Evolutionary conservation across 1,140 invertebrate species (phyloP), one percentile per base, ranked within the genome.

Genomic region (Drosophila ananassae): DNA sequence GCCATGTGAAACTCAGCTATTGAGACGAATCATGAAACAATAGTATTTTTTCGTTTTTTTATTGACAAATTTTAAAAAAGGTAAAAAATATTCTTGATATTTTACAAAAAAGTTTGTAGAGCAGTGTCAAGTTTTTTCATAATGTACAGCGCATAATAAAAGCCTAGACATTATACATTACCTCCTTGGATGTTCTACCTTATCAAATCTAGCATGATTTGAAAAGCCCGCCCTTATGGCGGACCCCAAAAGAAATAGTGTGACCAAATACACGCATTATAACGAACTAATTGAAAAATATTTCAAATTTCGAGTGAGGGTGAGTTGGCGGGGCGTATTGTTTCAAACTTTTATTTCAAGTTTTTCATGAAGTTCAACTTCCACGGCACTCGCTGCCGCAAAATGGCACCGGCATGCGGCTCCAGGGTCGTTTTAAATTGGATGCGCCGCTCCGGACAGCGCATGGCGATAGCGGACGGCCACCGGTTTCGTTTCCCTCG

Each of bases 331-430:
- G n/a, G 37, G 79, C 50, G 50, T 60, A 37, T 32, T 48, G 30
- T 53, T 59, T 83, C 75, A 72, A 60, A 37, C 62, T 67, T 62
- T 44, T 5, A 44, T 44, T 59, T 83, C 75, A 75, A 62, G 47
- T 66, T 71, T 71, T 37, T 4, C 51, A 67, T 60, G 39, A 53
- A 6, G n/a, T 66, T 59, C 47, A 55, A 63, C 28, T 55, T 13
- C 5, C 34, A 71, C 47, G 75, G 69, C 63, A 69, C 53, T 39
- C 53, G 75, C 41, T 71, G 79, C 75, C 79, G 69, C 48, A 83
- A 54, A 22, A 82, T 82, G 79, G 55, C 63, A 57, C 46, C 79
- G 34, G 58, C 47, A n/a, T 28, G 55, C 60, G 73, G 46, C 28
- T 39, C 58, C 59, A 61, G 44, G 60, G 54, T 46, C 17, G 47